Conservation (phyloP, 2,113 vertebrate species). For the Typhlomys cinereus region DNA sequence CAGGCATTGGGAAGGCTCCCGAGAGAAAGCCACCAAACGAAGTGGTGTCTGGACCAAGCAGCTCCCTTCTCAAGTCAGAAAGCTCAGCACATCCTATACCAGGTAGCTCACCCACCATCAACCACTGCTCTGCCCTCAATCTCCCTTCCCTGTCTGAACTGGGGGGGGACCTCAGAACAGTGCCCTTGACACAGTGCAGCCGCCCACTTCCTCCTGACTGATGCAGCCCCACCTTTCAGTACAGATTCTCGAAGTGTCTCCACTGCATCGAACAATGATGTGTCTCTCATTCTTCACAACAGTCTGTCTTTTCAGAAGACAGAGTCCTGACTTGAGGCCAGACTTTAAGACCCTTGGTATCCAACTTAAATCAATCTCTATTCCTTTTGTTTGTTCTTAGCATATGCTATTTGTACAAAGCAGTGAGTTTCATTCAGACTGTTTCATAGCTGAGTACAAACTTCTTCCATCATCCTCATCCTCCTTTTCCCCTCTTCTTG, state of each 20-base stretch:
- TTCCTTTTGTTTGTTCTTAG: neutral
- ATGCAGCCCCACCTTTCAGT: neutral
- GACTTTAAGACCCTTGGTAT: neutral
- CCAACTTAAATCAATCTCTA: neutral
- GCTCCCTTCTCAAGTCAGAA: no score
- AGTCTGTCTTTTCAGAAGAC: neutral
- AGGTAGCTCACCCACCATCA: neutral
- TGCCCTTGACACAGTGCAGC: neutral
- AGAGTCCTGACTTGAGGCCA: neutral
- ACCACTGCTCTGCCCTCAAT: neutral
- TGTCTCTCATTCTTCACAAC: neutral
- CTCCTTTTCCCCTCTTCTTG: no score
- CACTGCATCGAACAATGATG: rapidly evolving
- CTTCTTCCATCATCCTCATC: no score
- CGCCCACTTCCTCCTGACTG: rapidly evolving
- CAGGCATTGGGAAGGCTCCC: no score
- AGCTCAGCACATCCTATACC: neutral
- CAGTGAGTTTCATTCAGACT: no score
- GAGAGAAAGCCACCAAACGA: neutral
- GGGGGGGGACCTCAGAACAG: neutral
- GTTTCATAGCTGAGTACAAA: no score
- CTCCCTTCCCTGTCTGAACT: neutral
- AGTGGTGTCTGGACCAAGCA: neutral
- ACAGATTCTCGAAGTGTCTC: neutral
- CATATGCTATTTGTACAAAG: no score